Base-by-base conservation (phyloP, 2,113 vertebrate species). In the Lonchura striata region DNA sequence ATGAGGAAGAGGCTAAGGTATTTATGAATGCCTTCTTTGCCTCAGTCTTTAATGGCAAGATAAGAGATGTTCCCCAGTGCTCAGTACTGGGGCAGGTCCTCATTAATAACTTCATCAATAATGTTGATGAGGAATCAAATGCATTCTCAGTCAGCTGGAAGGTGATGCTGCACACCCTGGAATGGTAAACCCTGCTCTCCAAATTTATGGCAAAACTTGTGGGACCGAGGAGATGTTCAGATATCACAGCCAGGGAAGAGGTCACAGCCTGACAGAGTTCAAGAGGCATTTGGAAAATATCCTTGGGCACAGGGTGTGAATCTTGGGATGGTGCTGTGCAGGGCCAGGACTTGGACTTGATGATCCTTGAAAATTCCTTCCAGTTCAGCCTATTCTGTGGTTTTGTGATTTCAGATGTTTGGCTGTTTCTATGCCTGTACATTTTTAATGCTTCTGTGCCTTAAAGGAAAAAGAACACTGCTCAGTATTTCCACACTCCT, bases 281-380 rank as follows among this genome's bases (percentile, higher is more conserved):
- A 37, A 15, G 22, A 46, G 19, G 7, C 0, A 0, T 37, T 39
- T 78, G 54, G 18, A 46, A 42, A 78, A 69, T 39, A 6, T 23
- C 7, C 18, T 13, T 8, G 22, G 18, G 33, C 11, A 33, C 46
- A 15, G 6, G 23, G 27, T 46, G 18, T 37, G 72, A 60, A 33
- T 44, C 27, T 52, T 46, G 54, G 33, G 6, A 10, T 46, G 64
- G 47, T 33, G 33, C 28, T 70, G 28, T 46, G 47, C 28, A 61
- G 39, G 19, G 18, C 28, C 23, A 16, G 64, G 22, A 22, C 6
- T 4, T 59, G 6, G 18, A 53, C 7, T 46, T 4, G 0, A 2
- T 60, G 18, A 33, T 28, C n/a, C 33, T 19, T 69, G 47, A 53
- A 46, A 8, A 4, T 28, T 6, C 37, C 39, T 53, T 61, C 19